Conservation (phyloP, 1,140 invertebrate genomes). For the Hyposmocoma kahamanoa region DNA sequence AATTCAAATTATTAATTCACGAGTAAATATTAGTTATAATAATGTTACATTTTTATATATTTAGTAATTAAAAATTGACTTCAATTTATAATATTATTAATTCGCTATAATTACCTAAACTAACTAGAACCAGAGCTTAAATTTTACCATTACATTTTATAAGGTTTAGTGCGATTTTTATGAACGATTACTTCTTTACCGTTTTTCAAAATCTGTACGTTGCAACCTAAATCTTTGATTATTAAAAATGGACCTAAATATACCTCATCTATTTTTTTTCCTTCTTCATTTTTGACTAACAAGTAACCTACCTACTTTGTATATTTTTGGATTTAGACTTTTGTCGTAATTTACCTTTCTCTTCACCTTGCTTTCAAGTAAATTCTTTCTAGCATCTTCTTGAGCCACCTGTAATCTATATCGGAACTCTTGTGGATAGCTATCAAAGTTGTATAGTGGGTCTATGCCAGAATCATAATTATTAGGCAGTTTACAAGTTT, state of each 20-base stretch:
- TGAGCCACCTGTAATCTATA: conserved; percentile 12
- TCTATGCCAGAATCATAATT: background rate
- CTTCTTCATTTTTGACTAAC: conserved; percentile 12
- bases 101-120: too few species aligned
- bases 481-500: background rate
- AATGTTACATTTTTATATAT: too few species aligned
- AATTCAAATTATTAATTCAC: too few species aligned
- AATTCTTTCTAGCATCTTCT: conserved; percentile 10
- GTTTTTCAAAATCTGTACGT: conserved; percentile 2
- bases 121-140: too few species aligned
- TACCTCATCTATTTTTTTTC: conserved; percentile 8
- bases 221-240: conserved; percentile 1
- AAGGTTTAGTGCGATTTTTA: background rate
- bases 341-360: conserved; percentile 11
- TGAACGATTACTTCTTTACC: background rate
- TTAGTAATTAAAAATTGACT: too few species aligned
- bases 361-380: conserved; percentile 8
- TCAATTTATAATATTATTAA: too few species aligned
- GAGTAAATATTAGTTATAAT: too few species aligned
- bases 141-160: background rate
- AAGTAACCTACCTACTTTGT: conserved; percentile 7
- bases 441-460: conserved; percentile 14
- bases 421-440: conserved; percentile 12
- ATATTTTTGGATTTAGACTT: conserved; percentile 6
- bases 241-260: conserved; percentile 10